Evolutionary conservation across 2,113 vertebrate species (phyloP).

Genomic region (Bubalus kerabau): DNA sequence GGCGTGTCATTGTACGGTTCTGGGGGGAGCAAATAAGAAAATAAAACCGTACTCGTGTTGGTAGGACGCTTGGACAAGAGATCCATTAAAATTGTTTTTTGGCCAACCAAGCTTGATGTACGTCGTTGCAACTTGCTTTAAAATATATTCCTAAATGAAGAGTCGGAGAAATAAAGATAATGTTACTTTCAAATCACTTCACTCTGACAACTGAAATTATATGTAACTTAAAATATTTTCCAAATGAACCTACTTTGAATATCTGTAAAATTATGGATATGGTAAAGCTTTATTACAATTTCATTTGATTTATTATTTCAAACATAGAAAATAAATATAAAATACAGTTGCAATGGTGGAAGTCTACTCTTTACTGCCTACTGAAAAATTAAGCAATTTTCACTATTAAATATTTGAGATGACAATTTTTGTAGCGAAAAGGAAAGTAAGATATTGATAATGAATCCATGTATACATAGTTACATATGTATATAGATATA

Average conservation of each 20-base stretch:
- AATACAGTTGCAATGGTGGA: background rate
- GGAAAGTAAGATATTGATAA: background rate
- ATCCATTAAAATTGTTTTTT: conserved; percentile 85
- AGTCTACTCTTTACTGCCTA: background rate
- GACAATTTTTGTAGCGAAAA: conserved; percentile 12
- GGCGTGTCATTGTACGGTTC: background rate
- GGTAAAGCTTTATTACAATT: background rate
- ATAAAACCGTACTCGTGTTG: conserved; percentile 90
- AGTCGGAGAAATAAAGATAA: background rate
- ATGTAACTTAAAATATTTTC: background rate
- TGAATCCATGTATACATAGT: background rate
- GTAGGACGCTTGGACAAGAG: conserved; percentile 89
- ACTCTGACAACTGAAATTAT: background rate
- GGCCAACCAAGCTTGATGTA: conserved; percentile 98
- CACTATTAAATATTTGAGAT: conserved; percentile 43
- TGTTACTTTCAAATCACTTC: conserved; percentile 19
- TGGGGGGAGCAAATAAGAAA: background rate
- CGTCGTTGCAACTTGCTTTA: conserved; percentile 93
- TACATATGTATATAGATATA: background rate
- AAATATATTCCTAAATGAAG: conserved; percentile 89
- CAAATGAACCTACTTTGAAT: background rate
- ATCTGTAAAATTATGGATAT: background rate
- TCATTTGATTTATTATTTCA: background rate
- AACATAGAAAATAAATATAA: background rate
- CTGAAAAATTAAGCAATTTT: conserved; percentile 3